Percentiles rank a stretch among this genome's conserved stretches.
phyloP scores from a whole-genome alignment of 1,140 invertebrate species.

The Zaprionus ghesquierei region DNA sequence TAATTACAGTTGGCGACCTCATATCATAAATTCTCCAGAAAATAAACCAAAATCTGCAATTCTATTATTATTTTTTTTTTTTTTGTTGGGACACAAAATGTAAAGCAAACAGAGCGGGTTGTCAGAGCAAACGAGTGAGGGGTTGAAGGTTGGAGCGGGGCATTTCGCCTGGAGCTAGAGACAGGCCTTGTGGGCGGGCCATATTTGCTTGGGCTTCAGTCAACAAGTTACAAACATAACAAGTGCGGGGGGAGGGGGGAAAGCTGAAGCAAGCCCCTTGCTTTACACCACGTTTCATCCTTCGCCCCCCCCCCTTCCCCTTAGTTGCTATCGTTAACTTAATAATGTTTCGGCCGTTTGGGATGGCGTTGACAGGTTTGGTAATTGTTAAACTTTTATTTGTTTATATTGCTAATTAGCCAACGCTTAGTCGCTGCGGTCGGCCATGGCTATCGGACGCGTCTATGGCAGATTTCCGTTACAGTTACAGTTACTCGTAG shows the following conservation, averaged over 20 bases:
- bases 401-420: constrained; percentile 62
- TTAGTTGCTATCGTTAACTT: constrained; percentile 11
- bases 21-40: too few relatives aligned
- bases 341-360: not conserved
- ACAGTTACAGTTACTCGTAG: constrained; percentile 16
- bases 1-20: not conserved
- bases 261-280: too few relatives aligned
- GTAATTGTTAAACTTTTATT: constrained; percentile 58
- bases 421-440: constrained; percentile 13
- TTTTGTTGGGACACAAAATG: not conserved
- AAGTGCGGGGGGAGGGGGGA: not conserved
- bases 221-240: constrained; percentile 8
- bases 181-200: too few relatives aligned
- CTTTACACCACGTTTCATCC: not conserved
- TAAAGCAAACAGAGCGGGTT: not conserved
- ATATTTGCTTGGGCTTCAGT: constrained; percentile 35
- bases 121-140: too few relatives aligned
- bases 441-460: not conserved
- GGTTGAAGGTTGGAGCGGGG: too few relatives aligned
- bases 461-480: constrained; percentile 41
- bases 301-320: not conserved
- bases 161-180: too few relatives aligned
- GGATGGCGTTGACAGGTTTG: not conserved
- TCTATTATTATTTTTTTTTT: not conserved
- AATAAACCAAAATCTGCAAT: not conserved